A percentile compares a stretch with the other conserved stretches of the same genome.
Conservation (phyloP, 2,888 invertebrate species). For the Drosophila sordidula region DNA sequence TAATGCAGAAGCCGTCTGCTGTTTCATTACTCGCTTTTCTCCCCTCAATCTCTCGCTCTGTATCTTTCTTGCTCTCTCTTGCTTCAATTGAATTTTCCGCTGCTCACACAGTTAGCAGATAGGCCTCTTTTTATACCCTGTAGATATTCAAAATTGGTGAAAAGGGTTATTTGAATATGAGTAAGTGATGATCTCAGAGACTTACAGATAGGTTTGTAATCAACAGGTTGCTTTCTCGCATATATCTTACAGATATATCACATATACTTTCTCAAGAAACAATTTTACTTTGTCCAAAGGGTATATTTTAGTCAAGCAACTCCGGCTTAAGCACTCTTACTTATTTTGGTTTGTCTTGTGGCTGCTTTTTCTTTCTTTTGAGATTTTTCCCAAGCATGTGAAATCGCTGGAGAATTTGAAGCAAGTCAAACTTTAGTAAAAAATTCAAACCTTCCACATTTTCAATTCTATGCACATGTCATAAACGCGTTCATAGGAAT, state of each 20-base stretch:
- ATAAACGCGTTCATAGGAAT: not conserved
- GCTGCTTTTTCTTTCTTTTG: slow-evolving; percentile 65
- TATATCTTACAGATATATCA: no score
- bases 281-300: not conserved
- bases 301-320: not conserved
- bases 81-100: slow-evolving; percentile 60
- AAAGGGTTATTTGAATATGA: not conserved
- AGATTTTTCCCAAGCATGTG: slow-evolving; percentile 67
- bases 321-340: slow-evolving; percentile 1
- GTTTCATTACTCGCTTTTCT: slow-evolving; percentile 45
- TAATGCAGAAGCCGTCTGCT: slow-evolving; percentile 76
- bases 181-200: no score
- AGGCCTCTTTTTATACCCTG: slow-evolving; percentile 54
- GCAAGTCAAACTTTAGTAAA: slow-evolving; percentile 37
- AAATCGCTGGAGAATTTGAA: slow-evolving; percentile 54
- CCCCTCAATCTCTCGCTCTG: slow-evolving; percentile 20
- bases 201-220: no score
- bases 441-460: slow-evolving; percentile 33
- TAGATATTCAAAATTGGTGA: not conserved
- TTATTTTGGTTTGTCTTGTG: slow-evolving; percentile 26
- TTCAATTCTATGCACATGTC: slow-evolving; percentile 46
- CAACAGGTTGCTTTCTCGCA: not conserved
- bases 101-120: slow-evolving; percentile 53
- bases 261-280: no score
- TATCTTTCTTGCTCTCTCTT: slow-evolving; percentile 12